Evolutionary conservation across 2,888 invertebrate species (phyloP).

Genomic region (Drosophila subquinaria): DNA sequence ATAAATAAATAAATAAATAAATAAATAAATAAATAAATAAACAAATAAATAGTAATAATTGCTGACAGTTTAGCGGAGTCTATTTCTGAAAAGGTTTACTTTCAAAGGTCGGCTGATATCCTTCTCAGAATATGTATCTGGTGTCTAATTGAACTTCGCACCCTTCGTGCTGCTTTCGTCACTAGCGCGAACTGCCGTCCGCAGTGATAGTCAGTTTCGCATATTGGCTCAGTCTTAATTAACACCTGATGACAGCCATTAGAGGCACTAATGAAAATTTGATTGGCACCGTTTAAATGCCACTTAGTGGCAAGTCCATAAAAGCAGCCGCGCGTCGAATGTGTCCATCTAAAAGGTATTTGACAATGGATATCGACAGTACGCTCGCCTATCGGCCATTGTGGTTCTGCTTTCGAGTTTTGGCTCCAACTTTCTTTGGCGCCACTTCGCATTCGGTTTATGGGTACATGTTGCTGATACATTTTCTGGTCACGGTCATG

Average conservation of each 20-base stretch:
- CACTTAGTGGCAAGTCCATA: conserved; percentile 54
- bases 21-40: too few species aligned
- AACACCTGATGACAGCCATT: conserved; percentile 55
- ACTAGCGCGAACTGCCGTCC: too few species aligned
- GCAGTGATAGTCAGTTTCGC: conserved; percentile 33
- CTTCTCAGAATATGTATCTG: background rate
- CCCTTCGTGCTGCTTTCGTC: too few species aligned
- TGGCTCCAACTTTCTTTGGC: conserved; percentile 53
- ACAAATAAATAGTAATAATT: too few species aligned
- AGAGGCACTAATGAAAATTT: conserved; percentile 49
- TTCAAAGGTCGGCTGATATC: background rate
- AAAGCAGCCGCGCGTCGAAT: conserved; percentile 32
- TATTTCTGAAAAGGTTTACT: background rate
- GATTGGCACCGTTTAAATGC: conserved; percentile 61
- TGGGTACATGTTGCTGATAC: conserved; percentile 33
- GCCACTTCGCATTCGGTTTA: conserved; percentile 14
- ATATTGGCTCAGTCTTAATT: conserved; percentile 37
- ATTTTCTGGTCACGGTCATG: conserved; percentile 54
- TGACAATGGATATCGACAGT: conserved; percentile 48
- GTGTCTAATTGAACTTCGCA: background rate
- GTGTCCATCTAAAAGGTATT: conserved; percentile 21
- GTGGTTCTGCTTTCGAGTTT: conserved; percentile 53
- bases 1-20: too few species aligned
- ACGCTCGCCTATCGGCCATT: conserved; percentile 53
- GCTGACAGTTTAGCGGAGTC: too few species aligned